Evolutionary conservation across 2,113 vertebrate species (phyloP), one percentile per base, ranked within the genome.

Genomic region (Tenebrosternarchus preto): DNA sequence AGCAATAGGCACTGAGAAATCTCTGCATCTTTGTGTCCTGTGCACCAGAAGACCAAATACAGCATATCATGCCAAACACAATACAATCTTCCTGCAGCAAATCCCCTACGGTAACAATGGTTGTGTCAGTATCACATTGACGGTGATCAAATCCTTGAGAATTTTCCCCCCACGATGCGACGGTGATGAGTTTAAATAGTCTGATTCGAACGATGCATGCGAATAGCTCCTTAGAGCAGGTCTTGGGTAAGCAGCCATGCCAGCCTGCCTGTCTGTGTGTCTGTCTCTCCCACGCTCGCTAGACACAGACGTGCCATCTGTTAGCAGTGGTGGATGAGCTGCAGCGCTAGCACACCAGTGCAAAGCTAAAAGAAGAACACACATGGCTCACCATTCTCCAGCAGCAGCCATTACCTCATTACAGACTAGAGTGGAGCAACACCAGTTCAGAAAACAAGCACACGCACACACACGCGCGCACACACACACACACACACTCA

Each of bases 271-370:
- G 71, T 80, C 69, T 43, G 86, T 83, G 85, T 31, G 86, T 85
- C 85, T 76, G 9, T 59, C 86, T 83, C 73, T 80, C 69, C 66
- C 79, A 79, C 84, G 83, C 85, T 82, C 73, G 66, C 39, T 50
- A 71, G 82, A 73, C 78, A 53, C 75, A 64, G 53, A n/a, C 73
- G 71, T 84, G 86, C 83, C 64, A 83, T 82, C 80, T 83, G 85
- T 84, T 84, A 81, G n/a, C 43, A 70, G 81, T 80, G 57, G 79
- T 77, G 81, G 82, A 89, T 87, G 80, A 88, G 83, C n/a, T n/a
- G n/a, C n/a, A n/a, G n/a, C n/a, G n/a, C n/a, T n/a, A n/a, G n/a
- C n/a, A n/a, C n/a, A n/a, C n/a, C n/a, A n/a, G n/a, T n/a, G n/a
- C 74, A 76, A 50, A 80, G 85, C 71, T 78, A 66, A 81, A 78